Evolutionary conservation across 37 sponge, comb jelly and placozoan species (phyloP).

Genomic region (Spongilla lacustris): DNA sequence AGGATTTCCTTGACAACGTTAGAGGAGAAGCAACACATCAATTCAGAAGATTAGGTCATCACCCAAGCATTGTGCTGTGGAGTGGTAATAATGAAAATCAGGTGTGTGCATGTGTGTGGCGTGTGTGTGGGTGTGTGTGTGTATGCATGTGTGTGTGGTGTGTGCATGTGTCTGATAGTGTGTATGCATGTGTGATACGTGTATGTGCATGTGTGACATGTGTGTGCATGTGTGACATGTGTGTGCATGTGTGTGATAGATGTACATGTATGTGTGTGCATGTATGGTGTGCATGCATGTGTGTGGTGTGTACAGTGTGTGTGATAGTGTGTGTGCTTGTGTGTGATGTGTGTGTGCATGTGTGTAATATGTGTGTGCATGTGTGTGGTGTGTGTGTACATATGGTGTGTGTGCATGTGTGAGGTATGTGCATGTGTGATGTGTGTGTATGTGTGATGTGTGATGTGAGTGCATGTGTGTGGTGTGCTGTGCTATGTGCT

Average conservation of each 20-base stretch:
- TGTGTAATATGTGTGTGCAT: too few relatives aligned
- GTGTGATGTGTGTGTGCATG: too few relatives aligned
- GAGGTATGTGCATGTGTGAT: too few relatives aligned
- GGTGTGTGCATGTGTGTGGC: slow-evolving; percentile 25
- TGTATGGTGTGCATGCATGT: too few relatives aligned
- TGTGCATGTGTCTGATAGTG: background rate
- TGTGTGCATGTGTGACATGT: background rate
- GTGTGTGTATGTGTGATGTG: too few relatives aligned
- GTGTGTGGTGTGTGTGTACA: too few relatives aligned
- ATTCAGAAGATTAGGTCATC: slow-evolving; percentile 76
- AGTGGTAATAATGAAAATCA: slow-evolving; percentile 99
- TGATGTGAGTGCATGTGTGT: too few relatives aligned
- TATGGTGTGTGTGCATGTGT: too few relatives aligned
- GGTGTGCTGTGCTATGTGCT: too few relatives aligned
- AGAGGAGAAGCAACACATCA: slow-evolving; percentile 73
- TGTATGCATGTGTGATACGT: background rate
- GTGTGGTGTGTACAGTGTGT: too few relatives aligned
- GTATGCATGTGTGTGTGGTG: background rate
- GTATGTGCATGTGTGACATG: background rate
- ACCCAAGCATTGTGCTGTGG: slow-evolving; percentile 91
- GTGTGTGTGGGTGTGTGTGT: background rate
- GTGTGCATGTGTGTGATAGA: background rate
- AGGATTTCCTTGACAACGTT: slow-evolving; percentile 88
- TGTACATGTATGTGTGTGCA: too few relatives aligned
- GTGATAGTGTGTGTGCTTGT: too few relatives aligned